Evolutionary conservation across 2,888 invertebrate genomes (phyloP).

Genomic region (Agriopis leucophaearia): DNA sequence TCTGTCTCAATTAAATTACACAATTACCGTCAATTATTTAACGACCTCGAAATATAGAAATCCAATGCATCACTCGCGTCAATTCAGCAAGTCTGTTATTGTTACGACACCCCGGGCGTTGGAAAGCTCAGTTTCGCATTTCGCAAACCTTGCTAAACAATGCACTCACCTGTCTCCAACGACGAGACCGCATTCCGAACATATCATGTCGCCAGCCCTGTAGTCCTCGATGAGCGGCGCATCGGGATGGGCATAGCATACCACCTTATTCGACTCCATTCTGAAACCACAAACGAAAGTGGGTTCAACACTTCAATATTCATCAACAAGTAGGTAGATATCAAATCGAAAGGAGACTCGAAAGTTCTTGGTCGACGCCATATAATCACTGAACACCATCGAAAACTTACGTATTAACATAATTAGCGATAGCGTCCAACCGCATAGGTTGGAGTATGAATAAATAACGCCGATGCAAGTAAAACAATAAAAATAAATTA

Average conservation of each 20-base stretch:
- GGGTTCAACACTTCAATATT: slow-evolving; percentile 54
- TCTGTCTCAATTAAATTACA: slow-evolving; percentile 51
- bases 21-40: slow-evolving; percentile 53
- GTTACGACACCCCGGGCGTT: slow-evolving; percentile 56
- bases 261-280: slow-evolving; percentile 92
- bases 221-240: slow-evolving; percentile 99
- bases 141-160: slow-evolving; percentile 66
- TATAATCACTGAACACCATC: slow-evolving; percentile 48
- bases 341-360: slow-evolving; percentile 56
- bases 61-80: slow-evolving; percentile 58
- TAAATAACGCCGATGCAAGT: slow-evolving; percentile 56
- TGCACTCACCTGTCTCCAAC: slow-evolving; percentile 96
- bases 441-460: slow-evolving; percentile 53
- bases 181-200: slow-evolving; percentile 99
- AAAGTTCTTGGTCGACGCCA: slow-evolving; percentile 48
- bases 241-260: slow-evolving; percentile 98
- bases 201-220: slow-evolving; percentile 99
- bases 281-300: slow-evolving; percentile 83
- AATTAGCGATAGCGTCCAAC: slow-evolving; percentile 55
- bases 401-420: slow-evolving; percentile 63
- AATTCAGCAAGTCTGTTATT: slow-evolving; percentile 57
- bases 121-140: slow-evolving; percentile 68
- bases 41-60: slow-evolving; percentile 63
- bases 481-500: slow-evolving; percentile 70
- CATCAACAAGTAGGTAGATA: slow-evolving; percentile 76